These are phyloP conservation scores for Zeus faber DNA, from an alignment of 2,113 vertebrate species.

Conservation along the genomic window DNA sequence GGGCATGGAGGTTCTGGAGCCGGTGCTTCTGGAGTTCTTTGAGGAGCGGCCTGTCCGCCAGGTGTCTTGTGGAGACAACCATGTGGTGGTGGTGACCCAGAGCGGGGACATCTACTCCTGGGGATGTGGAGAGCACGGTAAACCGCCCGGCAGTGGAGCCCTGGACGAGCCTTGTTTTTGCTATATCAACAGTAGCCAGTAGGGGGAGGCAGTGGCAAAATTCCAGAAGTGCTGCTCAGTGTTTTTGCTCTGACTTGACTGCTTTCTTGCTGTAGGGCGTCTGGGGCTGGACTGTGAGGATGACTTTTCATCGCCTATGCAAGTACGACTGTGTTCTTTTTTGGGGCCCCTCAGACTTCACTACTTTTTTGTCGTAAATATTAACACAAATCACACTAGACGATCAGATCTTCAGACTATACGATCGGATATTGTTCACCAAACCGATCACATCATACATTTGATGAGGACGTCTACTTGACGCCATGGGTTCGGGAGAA, in stretches of 20 bases:
- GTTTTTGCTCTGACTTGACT: conserved; percentile 4
- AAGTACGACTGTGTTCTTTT: conserved; percentile 79
- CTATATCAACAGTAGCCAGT: conserved; percentile 33
- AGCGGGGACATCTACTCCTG: conserved; percentile 87
- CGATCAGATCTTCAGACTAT: too few relatives aligned
- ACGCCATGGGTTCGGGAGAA: too few relatives aligned
- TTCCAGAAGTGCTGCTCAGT: too few relatives aligned
- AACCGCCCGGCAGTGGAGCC: conserved; percentile 17
- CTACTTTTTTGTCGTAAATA: too few relatives aligned
- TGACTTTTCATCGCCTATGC: conserved; percentile 89
- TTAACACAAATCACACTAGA: too few relatives aligned
- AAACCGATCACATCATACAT: too few relatives aligned
- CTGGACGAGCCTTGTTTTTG: conserved; percentile 24
- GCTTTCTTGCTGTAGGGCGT: conserved; percentile 78
- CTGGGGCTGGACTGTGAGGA: conserved; percentile 96
- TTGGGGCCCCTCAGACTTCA: too few relatives aligned
- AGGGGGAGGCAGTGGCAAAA: conserved; percentile 36
- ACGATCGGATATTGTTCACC: too few relatives aligned
- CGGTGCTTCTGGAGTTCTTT: conserved; percentile 89
- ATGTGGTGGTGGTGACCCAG: conserved; percentile 89
- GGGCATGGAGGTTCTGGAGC: conserved; percentile 86
- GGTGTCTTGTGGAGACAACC: conserved; percentile 96
- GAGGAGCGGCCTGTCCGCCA: conserved; percentile 85
- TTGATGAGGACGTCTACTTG: too few relatives aligned
- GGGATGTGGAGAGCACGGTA: conserved; percentile 97